Evolutionary conservation across 1,140 invertebrate genomes (phyloP).

Genomic region (Polyergus mexicanus): DNA sequence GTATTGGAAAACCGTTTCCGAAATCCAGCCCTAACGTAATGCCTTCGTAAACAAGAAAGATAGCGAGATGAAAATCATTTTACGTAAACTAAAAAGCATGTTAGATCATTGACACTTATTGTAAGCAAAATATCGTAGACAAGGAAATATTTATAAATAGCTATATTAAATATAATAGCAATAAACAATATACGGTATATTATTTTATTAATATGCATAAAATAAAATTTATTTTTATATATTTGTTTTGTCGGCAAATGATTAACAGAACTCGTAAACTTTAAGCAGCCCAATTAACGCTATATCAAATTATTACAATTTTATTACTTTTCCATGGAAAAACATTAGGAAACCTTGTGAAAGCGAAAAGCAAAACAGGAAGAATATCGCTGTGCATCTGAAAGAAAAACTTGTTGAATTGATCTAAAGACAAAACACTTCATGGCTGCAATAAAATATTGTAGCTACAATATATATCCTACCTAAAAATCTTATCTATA

Average conservation of each 20-base stretch:
- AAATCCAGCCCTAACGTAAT: constrained; percentile 55
- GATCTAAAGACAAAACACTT: constrained; percentile 1
- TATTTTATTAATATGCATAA: background rate
- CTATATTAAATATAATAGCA: background rate
- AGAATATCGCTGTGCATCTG: background rate
- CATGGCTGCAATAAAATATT: background rate
- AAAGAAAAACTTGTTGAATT: constrained; percentile 13
- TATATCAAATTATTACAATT: constrained; percentile 7
- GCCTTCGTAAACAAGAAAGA: constrained; percentile 24
- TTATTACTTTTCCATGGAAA: constrained; percentile 19
- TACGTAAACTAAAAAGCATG: background rate
- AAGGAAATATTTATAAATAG: background rate
- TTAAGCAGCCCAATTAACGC: constrained; percentile 16
- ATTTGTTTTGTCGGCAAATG: background rate
- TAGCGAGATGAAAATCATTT: constrained; percentile 30
- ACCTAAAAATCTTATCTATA: constrained; percentile 7
- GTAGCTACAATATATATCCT: background rate
- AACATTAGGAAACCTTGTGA: constrained; percentile 3
- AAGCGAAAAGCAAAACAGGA: constrained; percentile 12
- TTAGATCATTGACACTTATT: background rate
- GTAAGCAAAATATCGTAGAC: background rate
- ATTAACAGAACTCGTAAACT: background rate
- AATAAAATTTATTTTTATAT: background rate
- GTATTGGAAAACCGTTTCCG: constrained; percentile 38
- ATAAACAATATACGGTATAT: background rate